These are phyloP conservation scores for Arvicanthis niloticus DNA, from an alignment of 2,113 vertebrate genomes.

Conservation along the genomic window DNA sequence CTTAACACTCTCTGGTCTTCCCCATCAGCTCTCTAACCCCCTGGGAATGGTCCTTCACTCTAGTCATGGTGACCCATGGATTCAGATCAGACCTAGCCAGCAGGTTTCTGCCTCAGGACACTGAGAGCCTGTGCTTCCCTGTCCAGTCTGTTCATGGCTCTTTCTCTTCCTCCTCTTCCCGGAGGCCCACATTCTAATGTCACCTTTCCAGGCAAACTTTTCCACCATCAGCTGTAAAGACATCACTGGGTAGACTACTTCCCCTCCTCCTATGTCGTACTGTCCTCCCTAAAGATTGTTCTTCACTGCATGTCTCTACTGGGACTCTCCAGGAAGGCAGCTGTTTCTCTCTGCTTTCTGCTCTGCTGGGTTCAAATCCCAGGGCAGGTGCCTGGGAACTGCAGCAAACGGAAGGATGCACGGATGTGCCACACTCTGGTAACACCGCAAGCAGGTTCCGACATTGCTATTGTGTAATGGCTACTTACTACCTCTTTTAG, in stretches of 20 bases:
- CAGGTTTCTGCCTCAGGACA: neutral
- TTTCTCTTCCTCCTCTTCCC: neutral
- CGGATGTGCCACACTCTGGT: neutral
- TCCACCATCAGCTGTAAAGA: neutral
- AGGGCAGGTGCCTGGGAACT: neutral
- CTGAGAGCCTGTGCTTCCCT: neutral
- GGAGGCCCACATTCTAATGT: neutral
- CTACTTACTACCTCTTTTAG: neutral
- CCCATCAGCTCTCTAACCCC: neutral
- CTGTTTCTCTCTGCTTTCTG: neutral
- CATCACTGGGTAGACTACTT: neutral
- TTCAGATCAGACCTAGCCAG: accelerated
- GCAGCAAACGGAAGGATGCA: neutral
- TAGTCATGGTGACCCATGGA: neutral
- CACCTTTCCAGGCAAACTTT: neutral
- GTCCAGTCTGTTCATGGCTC: neutral
- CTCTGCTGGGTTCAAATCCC: neutral
- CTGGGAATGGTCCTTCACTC: neutral
- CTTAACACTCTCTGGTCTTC: neutral
- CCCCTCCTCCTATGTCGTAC: too few relatives aligned
- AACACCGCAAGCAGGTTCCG: neutral
- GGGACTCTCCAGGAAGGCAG: neutral
- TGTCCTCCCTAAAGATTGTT: neutral
- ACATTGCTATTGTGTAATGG: neutral
- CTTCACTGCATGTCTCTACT: neutral